Evolutionary conservation across 2,797 vertebrate species (phyloP), one percentile per base, ranked within the genome.

Genomic region (Gallirallus australis): DNA sequence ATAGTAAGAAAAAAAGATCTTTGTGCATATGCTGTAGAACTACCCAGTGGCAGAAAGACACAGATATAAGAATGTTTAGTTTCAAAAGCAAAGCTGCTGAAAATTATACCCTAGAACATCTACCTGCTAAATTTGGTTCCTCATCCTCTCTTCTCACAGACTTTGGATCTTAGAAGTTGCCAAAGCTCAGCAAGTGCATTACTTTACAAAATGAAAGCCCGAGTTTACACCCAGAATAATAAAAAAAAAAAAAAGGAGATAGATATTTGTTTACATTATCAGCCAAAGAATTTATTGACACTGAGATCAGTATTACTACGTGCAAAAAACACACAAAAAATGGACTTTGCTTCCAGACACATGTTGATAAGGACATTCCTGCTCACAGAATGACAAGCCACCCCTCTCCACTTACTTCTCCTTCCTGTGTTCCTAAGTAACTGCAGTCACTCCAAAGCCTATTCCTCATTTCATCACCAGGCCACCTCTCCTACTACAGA

Each of bases 121-220:
- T 80, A 92, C 84, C 89, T 95, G 89, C 71, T 94, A 85, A 77
- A 90, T 90, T 80, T 93, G 82, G 82, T 77, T 89, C 27, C 31
- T 82, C 39, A 66, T 89, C 31, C 31, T 82, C 39, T 70, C 42
- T 76, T 70, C 81, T 61, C 47, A 70, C 19, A 73, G 40, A 31
- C 53, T 89, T 79, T 50, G 21, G 35, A 82, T 92, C 18, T 66
- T 45, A 53, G 12, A 28, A 60, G 11, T 33, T 85, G 80, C 68
- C 78, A 92, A 31, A 5, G 7, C 47, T 70, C 45, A 89, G 56
- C 30, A 89, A 89, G 56, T 17, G 3, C 18, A 17, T 7, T 48
- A 66, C 54, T 89, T 72, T 5, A 61, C 37, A 61, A 65, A 93
- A 69, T 12, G 14, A 82, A 92, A 89, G 42, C 39, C 24, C 45